These are phyloP conservation scores for Ibidorhyncha struthersii DNA, from an alignment of 2,113 vertebrate species.

Conservation along the genomic window DNA sequence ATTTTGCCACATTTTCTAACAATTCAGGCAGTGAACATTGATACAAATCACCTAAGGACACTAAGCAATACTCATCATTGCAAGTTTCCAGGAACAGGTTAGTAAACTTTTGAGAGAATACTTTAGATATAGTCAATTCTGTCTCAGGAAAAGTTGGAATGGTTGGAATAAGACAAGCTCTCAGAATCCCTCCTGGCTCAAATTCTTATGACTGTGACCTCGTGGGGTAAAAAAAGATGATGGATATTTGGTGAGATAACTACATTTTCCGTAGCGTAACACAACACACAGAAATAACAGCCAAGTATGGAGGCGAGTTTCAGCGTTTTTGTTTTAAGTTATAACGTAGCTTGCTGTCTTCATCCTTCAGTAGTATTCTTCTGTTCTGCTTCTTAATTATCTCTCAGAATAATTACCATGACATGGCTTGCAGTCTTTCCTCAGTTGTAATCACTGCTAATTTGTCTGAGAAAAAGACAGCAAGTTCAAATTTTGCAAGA, in stretches of 20 bases:
- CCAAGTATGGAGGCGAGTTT: accelerated
- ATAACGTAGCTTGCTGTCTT: neutral
- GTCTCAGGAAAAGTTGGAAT: neutral
- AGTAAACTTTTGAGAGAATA: neutral
- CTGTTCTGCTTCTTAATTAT: neutral
- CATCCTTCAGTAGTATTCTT: neutral
- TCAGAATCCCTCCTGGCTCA: neutral
- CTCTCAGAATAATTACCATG: neutral
- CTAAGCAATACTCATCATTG: neutral
- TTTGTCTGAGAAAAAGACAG: conserved; percentile 17
- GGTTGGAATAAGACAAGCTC: neutral
- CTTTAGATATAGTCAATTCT: neutral
- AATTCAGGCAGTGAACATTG: neutral
- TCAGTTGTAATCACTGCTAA: neutral
- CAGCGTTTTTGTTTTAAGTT: neutral
- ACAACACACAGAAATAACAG: neutral
- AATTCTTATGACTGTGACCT: neutral
- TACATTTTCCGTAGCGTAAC: neutral
- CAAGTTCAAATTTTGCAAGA: neutral
- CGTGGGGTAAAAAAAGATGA: neutral
- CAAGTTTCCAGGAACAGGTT: neutral
- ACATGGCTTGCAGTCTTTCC: neutral
- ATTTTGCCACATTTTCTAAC: neutral
- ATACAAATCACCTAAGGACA: neutral
- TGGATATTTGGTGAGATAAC: neutral